phyloP scores from a whole-genome alignment of 2,797 vertebrate genomes.

The Enteromius treurensis region DNA sequence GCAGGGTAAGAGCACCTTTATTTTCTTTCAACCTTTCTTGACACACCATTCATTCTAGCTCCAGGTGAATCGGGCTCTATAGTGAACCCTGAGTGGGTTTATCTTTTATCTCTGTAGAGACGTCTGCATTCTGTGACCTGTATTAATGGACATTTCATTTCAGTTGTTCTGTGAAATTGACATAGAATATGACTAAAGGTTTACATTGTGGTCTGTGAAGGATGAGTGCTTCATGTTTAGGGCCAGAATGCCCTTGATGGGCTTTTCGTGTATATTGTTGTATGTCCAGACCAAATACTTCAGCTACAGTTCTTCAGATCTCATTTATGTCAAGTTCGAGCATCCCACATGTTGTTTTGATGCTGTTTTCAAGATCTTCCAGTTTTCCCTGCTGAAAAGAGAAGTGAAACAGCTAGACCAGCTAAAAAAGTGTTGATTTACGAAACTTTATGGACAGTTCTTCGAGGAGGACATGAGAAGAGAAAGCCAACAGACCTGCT shows the following conservation, averaged over 20 bases:
- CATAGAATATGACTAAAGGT: neutral
- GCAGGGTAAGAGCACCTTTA: constrained; percentile 82
- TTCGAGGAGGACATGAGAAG: neutral
- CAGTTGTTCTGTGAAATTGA: neutral
- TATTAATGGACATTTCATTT: constrained; percentile 15
- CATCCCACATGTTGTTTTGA: neutral
- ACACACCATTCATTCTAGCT: neutral
- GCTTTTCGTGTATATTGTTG: neutral
- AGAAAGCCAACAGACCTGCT: constrained; percentile 22
- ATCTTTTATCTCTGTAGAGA: neutral
- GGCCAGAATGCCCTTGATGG: neutral
- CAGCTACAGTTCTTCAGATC: constrained; percentile 5
- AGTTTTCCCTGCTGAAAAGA: neutral
- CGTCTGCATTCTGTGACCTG: neutral
- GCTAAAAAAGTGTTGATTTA: neutral
- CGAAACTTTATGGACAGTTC: neutral
- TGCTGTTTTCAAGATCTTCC: neutral
- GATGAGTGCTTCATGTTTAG: neutral
- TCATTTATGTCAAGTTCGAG: neutral
- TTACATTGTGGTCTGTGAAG: neutral
- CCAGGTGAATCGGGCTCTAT: neutral
- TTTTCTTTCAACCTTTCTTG: neutral
- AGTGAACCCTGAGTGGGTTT: constrained; percentile 50
- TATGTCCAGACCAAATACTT: constrained; percentile 2
- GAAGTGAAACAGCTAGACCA: neutral